Conservation (phyloP, 2,888 invertebrate species). For the Dicycla oo region DNA sequence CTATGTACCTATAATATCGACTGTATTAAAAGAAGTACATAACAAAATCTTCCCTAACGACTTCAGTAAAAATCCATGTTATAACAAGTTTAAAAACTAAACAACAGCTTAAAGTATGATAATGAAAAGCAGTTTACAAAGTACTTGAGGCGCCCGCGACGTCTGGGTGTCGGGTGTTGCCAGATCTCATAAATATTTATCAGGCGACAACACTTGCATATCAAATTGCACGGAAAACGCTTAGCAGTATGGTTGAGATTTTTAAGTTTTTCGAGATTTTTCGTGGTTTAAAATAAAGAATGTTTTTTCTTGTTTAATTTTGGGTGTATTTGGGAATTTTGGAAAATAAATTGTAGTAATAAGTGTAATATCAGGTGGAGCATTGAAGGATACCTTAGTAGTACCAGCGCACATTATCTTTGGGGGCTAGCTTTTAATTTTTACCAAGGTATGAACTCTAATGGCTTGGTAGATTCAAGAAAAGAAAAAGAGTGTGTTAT, state of each 20-base stretch:
- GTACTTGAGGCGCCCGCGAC: conserved; percentile 59
- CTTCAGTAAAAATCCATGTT: conserved; percentile 41
- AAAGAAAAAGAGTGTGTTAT: neutral
- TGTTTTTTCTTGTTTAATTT: neutral
- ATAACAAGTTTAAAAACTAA: conserved; percentile 59
- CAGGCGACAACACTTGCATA: conserved; percentile 64
- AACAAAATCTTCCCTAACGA: conserved; percentile 20
- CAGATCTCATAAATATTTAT: conserved; percentile 68
- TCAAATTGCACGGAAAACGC: conserved; percentile 61
- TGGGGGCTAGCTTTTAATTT: too few relatives aligned
- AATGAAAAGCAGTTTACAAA: conserved; percentile 67
- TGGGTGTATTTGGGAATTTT: too few relatives aligned
- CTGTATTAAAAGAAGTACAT: neutral
- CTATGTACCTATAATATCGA: neutral
- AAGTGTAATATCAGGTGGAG: too few relatives aligned
- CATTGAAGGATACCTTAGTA: too few relatives aligned
- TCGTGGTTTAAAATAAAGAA: neutral
- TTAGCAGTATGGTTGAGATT: conserved; percentile 35
- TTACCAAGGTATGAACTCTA: too few relatives aligned
- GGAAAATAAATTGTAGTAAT: neutral
- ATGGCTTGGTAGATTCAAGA: too few relatives aligned
- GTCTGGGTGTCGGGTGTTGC: conserved; percentile 55
- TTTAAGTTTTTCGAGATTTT: neutral
- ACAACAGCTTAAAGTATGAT: conserved; percentile 66
- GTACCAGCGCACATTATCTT: too few relatives aligned